phyloP scores from a whole-genome alignment of 2,888 invertebrate species.

The Antheraea assamensis region DNA sequence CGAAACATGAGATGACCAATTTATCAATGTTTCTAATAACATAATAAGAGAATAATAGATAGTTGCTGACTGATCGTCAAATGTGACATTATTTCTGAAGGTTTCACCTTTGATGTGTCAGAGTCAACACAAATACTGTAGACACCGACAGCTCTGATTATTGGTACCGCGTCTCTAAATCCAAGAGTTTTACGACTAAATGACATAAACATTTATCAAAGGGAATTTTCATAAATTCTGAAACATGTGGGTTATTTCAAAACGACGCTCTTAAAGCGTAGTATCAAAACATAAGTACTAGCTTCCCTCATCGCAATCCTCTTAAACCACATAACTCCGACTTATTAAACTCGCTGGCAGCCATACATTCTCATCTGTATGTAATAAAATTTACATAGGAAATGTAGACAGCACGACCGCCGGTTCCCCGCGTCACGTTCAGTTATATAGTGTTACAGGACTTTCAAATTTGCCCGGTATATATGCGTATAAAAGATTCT shows the following conservation, averaged over 20 bases:
- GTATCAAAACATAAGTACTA: not conserved
- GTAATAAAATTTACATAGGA: slow-evolving; percentile 61
- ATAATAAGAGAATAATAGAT: too few species aligned
- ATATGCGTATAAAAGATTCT: slow-evolving; percentile 18
- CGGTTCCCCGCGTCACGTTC: slow-evolving; percentile 41
- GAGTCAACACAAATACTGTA: too few species aligned
- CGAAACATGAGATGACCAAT: too few species aligned
- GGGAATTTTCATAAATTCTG: not conserved
- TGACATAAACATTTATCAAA: not conserved
- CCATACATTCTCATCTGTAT: slow-evolving; percentile 52
- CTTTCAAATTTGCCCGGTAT: slow-evolving; percentile 36
- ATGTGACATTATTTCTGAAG: too few species aligned
- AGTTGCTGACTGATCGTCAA: too few species aligned
- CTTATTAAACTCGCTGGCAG: slow-evolving; percentile 42
- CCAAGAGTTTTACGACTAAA: too few species aligned
- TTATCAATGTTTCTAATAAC: too few species aligned
- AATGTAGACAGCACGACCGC: slow-evolving; percentile 44
- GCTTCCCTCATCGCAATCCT: slow-evolving; percentile 4
- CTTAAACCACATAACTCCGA: slow-evolving; percentile 28
- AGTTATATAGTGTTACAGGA: slow-evolving; percentile 36
- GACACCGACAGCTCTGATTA: too few species aligned
- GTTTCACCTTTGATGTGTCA: too few species aligned
- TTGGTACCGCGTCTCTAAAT: too few species aligned
- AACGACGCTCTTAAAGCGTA: not conserved
- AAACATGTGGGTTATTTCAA: not conserved